Base-by-base conservation (phyloP, 2,797 vertebrate species). In the Hypotaenidia okinawae region DNA sequence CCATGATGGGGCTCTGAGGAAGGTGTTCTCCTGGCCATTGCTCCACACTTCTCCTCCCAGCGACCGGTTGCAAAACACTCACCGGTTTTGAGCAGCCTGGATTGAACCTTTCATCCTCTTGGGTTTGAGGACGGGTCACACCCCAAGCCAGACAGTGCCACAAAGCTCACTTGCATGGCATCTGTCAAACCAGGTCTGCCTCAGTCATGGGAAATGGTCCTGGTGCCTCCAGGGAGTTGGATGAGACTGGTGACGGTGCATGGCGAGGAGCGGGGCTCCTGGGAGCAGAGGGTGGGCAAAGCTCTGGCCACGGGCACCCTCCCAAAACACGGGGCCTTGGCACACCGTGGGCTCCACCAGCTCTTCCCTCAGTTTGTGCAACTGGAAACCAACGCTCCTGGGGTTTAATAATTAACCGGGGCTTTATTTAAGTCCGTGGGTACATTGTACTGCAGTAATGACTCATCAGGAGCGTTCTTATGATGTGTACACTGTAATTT, bases 211-310 rank as follows among this genome's bases (percentile, higher is more conserved):
- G 33, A 10, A 67, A 27, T 10, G 14, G 39, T 33, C 45, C 61
- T 1, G 1, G 25, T 19, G 61, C 15, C 39, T 30, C 28, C 5
- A 6, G 3, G 54, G 49, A 25, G 49, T 11, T 33, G 58, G 54
- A 11, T 11, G 63, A 0, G 2, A 27, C 69, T 54, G 11, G 2
- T 0, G 9, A 5, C 0, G 5, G 30, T 4, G 27, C 33, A 4
- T 0, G 1, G 47, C 0, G 2, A 32, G 72, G 61, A 68, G 41
- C 18, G 13, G 37, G 22, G 27, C n/a, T 28, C 32, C 63, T 27
- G 63, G 49, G 64, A 54, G n/a, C 21, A 24, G 41, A 14, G 28
- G 55, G 22, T 18, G 80, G 43, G 66, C 32, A 24, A 64, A 66
- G 27, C n/a, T 21, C 69, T 1, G 1, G 28, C 27, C 8, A 1